These are phyloP conservation scores for Parauchenoglanis punctatus DNA, from an alignment of 2,797 vertebrate species.

Conservation along the genomic window DNA sequence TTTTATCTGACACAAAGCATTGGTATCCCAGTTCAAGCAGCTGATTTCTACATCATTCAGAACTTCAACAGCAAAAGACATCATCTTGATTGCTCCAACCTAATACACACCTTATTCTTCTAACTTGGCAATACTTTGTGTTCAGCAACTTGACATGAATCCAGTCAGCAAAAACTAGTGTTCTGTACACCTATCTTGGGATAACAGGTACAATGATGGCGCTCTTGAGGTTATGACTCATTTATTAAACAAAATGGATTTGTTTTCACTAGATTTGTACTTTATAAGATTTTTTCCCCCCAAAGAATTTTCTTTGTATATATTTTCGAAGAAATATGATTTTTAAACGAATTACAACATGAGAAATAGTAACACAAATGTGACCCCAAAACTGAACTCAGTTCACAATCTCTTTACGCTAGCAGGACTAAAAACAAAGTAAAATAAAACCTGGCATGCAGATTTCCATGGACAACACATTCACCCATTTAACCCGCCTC, in stretches of 20 bases:
- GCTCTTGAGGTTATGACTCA: not conserved
- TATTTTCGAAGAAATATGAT: conserved; percentile 15
- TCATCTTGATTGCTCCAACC: conserved; percentile 21
- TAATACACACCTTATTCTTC: not conserved
- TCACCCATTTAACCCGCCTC: conserved; percentile 38
- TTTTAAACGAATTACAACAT: conserved; percentile 19
- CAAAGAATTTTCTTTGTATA: not conserved
- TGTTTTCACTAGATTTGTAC: not conserved
- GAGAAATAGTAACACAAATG: conserved; percentile 43
- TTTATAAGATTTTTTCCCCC: not conserved
- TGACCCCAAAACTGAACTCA: conserved; percentile 46
- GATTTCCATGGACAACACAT: conserved; percentile 38
- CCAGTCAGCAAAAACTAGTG: conserved; percentile 15
- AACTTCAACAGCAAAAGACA: conserved; percentile 22
- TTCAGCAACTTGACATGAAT: not conserved
- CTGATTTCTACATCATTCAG: conserved; percentile 21
- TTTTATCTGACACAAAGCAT: not conserved
- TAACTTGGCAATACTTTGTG: not conserved
- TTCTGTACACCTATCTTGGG: not conserved
- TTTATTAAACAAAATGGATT: conserved; percentile 17
- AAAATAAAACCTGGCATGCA: conserved; percentile 46
- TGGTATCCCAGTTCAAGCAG: conserved; percentile 9
- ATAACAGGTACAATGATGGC: not conserved
- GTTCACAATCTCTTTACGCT: conserved; percentile 53
- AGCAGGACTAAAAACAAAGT: conserved; percentile 42